Conservation (phyloP, 2,113 vertebrate species). For the Neotoma lepida region DNA sequence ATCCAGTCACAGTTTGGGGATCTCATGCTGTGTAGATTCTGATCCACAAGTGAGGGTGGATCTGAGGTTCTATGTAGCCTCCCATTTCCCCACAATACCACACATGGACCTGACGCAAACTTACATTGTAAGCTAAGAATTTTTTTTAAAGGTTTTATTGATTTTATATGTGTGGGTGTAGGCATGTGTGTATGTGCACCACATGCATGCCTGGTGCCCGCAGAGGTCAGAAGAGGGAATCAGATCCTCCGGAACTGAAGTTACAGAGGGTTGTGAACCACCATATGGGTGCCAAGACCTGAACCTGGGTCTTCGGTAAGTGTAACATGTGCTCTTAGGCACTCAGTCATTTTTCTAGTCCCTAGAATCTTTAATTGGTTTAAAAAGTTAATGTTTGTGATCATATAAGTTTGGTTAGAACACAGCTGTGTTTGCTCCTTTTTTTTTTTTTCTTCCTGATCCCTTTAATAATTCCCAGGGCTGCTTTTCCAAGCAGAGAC, state of each 20-base stretch:
- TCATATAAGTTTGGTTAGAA: background rate
- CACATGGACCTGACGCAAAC: background rate
- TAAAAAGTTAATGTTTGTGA: background rate
- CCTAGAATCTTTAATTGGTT: background rate
- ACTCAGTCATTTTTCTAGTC: background rate
- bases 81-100: background rate
- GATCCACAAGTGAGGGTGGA: rapidly evolving
- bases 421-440: rapidly evolving
- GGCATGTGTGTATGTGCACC: background rate
- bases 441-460: no score
- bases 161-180: background rate
- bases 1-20: rapidly evolving
- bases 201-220: background rate
- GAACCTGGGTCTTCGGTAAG: background rate
- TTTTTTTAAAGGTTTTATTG: background rate
- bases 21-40: rapidly evolving
- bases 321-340: background rate
- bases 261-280: background rate
- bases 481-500: background rate
- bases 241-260: background rate
- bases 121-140: background rate
- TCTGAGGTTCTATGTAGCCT: background rate
- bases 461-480: background rate
- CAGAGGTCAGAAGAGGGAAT: background rate
- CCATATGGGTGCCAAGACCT: background rate